These are phyloP conservation scores for Rhyacophila evoluta DNA, from an alignment of 2,888 invertebrate species.

Conservation along the genomic window DNA sequence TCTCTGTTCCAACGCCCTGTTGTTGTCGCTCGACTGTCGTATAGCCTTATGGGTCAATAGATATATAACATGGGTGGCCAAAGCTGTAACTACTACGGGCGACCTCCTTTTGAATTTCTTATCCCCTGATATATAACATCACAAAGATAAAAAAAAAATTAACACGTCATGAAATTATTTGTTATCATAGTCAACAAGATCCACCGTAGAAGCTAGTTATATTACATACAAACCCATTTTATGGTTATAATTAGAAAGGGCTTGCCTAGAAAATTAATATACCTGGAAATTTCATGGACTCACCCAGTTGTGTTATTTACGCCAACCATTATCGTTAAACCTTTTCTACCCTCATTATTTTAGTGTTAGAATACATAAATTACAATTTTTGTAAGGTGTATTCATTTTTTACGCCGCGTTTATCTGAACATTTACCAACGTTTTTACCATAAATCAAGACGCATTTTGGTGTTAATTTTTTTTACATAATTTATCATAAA, in stretches of 20 bases:
- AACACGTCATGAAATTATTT: too few relatives aligned
- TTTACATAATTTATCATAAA: background rate
- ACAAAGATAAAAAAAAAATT: too few relatives aligned
- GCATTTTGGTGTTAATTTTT: background rate
- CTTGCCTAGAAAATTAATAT: background rate
- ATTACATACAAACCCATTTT: background rate
- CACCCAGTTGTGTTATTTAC: background rate
- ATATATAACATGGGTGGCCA: too few relatives aligned
- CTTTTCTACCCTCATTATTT: conserved; percentile 2
- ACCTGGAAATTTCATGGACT: background rate
- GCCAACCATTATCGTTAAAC: background rate
- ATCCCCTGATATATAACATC: too few relatives aligned
- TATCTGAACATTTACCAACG: background rate
- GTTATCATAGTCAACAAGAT: too few relatives aligned
- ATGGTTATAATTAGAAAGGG: background rate
- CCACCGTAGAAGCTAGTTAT: too few relatives aligned
- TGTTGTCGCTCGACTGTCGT: too few relatives aligned
- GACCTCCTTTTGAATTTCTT: too few relatives aligned
- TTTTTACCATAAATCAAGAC: background rate
- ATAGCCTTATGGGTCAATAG: too few relatives aligned
- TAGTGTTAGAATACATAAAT: background rate
- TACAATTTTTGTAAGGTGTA: background rate
- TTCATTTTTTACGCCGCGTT: background rate
- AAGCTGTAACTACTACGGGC: too few relatives aligned
- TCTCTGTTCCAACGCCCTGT: too few relatives aligned